Percentiles rank a stretch among this genome's conserved stretches.
Evolutionary conservation across 2,888 invertebrate genomes (phyloP).

Genomic region (Calephelis perditalis): DNA sequence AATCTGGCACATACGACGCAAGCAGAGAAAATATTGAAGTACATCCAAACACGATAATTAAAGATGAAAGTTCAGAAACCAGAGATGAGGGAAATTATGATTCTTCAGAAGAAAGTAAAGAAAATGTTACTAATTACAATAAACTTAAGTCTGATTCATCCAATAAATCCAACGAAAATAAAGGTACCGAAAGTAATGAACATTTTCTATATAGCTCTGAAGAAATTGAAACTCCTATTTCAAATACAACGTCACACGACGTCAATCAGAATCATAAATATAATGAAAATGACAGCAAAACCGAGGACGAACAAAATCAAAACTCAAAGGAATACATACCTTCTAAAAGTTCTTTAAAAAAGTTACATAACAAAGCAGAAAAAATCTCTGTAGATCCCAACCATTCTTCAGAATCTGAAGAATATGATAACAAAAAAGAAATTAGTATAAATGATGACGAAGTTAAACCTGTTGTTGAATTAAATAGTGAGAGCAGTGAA

Average conservation of each 20-base stretch:
- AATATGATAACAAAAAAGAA: conserved; percentile 33
- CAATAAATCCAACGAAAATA: conserved; percentile 21
- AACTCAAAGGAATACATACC: background rate
- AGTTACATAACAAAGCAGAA: background rate
- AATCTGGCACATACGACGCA: background rate
- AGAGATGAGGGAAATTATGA: background rate
- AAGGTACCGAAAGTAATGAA: conserved; percentile 20
- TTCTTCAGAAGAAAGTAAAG: conserved; percentile 14
- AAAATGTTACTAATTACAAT: background rate
- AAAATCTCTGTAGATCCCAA: conserved; percentile 16
- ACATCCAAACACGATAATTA: background rate
- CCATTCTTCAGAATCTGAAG: conserved; percentile 33
- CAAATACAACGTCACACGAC: background rate
- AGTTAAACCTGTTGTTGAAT: conserved; percentile 64
- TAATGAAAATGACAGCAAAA: conserved; percentile 14
- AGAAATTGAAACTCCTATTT: background rate
- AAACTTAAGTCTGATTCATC: conserved; percentile 7
- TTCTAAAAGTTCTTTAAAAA: background rate
- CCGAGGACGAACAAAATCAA: conserved; percentile 15
- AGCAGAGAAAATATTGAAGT: background rate
- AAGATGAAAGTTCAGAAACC: conserved; percentile 7
- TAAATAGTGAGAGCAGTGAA: conserved; percentile 46
- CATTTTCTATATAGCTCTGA: background rate
- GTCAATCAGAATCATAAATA: background rate
- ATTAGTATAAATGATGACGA: conserved; percentile 54